Base-by-base conservation (phyloP, 1,140 invertebrate genomes). In the Dendrolimus punctatus region DNA sequence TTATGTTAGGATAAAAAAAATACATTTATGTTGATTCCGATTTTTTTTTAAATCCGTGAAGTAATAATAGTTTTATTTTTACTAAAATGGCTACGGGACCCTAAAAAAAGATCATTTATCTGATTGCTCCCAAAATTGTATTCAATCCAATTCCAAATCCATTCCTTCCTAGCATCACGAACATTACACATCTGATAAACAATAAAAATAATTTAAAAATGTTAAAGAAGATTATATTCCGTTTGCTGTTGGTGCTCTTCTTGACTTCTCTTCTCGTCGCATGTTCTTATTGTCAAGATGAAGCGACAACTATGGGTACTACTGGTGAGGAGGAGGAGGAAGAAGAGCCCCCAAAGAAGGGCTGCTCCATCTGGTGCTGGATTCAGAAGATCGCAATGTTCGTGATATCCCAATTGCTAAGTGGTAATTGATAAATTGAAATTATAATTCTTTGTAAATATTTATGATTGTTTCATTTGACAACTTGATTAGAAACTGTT, bases 301-400 rank as follows among this genome's bases (percentile, higher is more conserved):
- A 71, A 38, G 67, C 75, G 0, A 76, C 78, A 2, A 65, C 70
- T 0, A 58, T 64, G 9, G 52, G 67, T 8, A 66, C 71, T 6
- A 66, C 65, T 0, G 55, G 60, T 5, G 76, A 75, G 9, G 79
- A 83, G 46, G 80, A 81, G 59, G 83, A 84, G 47, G 85, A 88
- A 53, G 81, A 84, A 40, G 76, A 74, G 40, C 66, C 73, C 0
- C 65, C 60, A 37, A 85, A 85, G 63, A 77, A 73, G 39, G 58
- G 76, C 41, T 88, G 87, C 47, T 86, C 81, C 4, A 88, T 88
- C 39, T 88, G 85, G 85, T 88, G 87, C 59, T 88, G 85, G 85
- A 86, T 88, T 46, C 85, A 88, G 59, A 88, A 88, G 65, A 85
- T 83, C 7, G 75, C 76, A 7, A 85, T 88, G 76, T 88, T 87